Conservation (phyloP, 1,140 invertebrate species). For the Papilio machaon region DNA sequence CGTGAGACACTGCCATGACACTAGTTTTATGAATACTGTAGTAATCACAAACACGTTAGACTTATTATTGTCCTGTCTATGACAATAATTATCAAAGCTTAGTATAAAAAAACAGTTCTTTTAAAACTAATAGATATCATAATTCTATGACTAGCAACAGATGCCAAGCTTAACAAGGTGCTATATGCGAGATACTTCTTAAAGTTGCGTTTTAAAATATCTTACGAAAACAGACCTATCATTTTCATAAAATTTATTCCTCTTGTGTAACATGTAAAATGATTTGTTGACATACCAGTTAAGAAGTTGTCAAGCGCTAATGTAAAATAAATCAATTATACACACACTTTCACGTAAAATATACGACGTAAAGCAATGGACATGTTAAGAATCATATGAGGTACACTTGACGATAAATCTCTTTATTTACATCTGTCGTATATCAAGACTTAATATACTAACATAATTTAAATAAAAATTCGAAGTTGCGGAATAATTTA, state of each 20-base stretch:
- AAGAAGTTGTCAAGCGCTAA: neutral
- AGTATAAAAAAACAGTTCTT: too few relatives aligned
- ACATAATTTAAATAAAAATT: conserved; percentile 6
- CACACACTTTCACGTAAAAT: neutral
- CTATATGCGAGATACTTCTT: too few relatives aligned
- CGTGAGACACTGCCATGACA: too few relatives aligned
- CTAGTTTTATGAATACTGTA: too few relatives aligned
- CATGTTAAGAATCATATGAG: neutral
- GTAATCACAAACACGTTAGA: too few relatives aligned
- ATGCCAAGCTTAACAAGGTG: too few relatives aligned
- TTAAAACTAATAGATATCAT: too few relatives aligned
- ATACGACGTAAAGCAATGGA: conserved; percentile 5
- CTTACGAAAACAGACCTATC: neutral
- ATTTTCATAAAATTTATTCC: neutral
- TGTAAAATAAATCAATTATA: conserved; percentile 2
- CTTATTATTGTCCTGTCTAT: too few relatives aligned
- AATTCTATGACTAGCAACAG: too few relatives aligned
- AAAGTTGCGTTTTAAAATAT: too few relatives aligned
- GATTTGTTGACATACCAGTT: neutral
- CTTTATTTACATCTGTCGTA: conserved; percentile 1
- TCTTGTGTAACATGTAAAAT: neutral
- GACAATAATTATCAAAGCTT: too few relatives aligned
- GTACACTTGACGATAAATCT: neutral
- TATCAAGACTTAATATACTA: neutral
- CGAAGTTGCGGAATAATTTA: conserved; percentile 1